phyloP scores from a whole-genome alignment of 2,888 invertebrate species.

The Sminthurides aquaticus region DNA sequence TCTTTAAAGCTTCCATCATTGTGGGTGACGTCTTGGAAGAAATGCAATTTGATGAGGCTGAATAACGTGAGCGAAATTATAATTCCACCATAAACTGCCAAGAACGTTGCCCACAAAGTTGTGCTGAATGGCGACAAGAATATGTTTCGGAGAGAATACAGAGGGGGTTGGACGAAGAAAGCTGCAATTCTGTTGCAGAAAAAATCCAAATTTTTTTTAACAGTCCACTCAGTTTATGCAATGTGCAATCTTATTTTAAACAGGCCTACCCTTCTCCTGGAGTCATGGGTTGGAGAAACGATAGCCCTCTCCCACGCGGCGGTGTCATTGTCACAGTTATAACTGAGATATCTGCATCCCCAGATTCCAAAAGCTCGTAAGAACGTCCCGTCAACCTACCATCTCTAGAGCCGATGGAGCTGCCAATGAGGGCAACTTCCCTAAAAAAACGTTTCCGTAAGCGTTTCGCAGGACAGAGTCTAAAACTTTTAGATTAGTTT shows the following conservation, averaged over 20 bases:
- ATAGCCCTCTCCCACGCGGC: background rate
- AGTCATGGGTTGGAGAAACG: background rate
- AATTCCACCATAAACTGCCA: background rate
- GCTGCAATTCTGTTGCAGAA: background rate
- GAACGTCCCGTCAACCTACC: background rate
- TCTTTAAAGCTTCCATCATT: background rate
- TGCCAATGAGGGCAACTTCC: background rate
- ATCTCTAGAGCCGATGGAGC: background rate
- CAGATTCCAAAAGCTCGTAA: background rate
- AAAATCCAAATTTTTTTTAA: background rate
- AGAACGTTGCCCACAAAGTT: background rate
- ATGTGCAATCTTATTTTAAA: background rate
- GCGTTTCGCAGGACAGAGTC: too few relatives aligned
- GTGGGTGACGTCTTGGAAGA: background rate
- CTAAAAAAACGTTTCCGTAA: too few relatives aligned
- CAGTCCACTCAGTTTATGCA: background rate
- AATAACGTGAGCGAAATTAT: background rate
- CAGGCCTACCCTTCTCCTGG: background rate
- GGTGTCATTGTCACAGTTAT: background rate
- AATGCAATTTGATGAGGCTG: background rate
- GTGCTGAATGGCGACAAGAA: background rate
- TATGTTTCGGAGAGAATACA: background rate
- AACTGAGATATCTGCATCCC: background rate
- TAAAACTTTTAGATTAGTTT: too few relatives aligned
- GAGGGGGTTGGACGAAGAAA: slow-evolving; percentile 1